Evolutionary conservation across 2,797 vertebrate genomes (phyloP).

Genomic region (Sebastes steindachneri): DNA sequence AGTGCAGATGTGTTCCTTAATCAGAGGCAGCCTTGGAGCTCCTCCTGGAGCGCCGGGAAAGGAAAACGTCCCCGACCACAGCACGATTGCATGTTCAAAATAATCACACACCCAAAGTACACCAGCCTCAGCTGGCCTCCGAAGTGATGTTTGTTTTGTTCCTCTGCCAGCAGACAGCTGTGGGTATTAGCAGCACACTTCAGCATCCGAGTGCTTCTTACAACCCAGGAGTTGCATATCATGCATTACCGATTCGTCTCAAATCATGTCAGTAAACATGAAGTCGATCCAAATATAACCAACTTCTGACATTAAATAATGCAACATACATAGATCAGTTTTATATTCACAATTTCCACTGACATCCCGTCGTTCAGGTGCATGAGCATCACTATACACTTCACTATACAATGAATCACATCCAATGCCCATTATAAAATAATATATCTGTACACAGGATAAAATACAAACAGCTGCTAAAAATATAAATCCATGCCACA

Average conservation of each 20-base stretch:
- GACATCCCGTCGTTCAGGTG: not conserved
- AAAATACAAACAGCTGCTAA: not conserved
- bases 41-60: not conserved
- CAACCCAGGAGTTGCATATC: slow-evolving; percentile 5
- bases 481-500: not conserved
- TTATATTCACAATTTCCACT: slow-evolving; percentile 29
- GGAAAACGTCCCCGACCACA: slow-evolving; percentile 27
- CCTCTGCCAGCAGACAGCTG: slow-evolving; percentile 28
- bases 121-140: slow-evolving; percentile 30
- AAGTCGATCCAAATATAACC: not conserved
- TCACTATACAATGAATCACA: not conserved
- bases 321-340: not conserved
- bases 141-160: slow-evolving; percentile 20
- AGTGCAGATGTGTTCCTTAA: slow-evolving; percentile 32
- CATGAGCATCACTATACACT: not conserved
- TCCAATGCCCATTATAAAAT: not conserved
- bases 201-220: slow-evolving; percentile 2
- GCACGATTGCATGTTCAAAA: slow-evolving; percentile 31
- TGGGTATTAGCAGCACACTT: slow-evolving; percentile 20
- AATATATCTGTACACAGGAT: slow-evolving; percentile 4
- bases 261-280: slow-evolving; percentile 15
- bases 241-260: slow-evolving; percentile 24
- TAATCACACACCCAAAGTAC: slow-evolving; percentile 23
- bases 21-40: slow-evolving; percentile 31
- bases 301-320: not conserved